Conservation (phyloP, 1,140 invertebrate genomes). For the Sipha flava region DNA sequence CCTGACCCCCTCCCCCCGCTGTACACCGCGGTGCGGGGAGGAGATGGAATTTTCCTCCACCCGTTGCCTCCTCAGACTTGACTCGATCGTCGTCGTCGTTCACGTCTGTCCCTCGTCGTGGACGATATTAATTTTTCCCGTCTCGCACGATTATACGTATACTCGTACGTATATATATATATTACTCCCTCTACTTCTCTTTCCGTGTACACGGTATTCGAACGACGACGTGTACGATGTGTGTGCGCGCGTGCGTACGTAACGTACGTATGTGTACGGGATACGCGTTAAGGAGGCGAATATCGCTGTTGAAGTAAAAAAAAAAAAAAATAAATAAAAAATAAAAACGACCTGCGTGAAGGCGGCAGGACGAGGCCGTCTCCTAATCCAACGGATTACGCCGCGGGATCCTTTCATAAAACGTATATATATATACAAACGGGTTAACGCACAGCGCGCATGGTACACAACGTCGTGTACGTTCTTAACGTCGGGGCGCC, state of each 20-base stretch:
- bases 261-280: not conserved
- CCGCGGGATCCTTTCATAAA: conserved; percentile 7
- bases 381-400: conserved; percentile 26
- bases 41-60: not conserved
- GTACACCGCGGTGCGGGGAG: not conserved
- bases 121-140: not conserved
- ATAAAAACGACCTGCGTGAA: not conserved
- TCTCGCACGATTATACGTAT: not conserved
- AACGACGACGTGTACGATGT: not conserved
- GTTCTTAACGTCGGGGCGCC: not conserved
- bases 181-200: not conserved
- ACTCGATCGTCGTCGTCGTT: not conserved
- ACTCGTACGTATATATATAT: not conserved
- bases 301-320: not conserved
- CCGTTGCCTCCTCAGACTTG: no score
- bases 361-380: not conserved
- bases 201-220: not conserved
- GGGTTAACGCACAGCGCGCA: no score
- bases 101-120: not conserved
- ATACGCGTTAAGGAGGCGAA: not conserved
- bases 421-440: not conserved
- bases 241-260: not conserved
- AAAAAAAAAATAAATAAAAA: not conserved
- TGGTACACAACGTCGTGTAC: not conserved
- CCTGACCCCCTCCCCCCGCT: no score